Evolutionary conservation across 30 jellyfish, hydroid and myxozoan genomes (phyloP), one percentile per base, ranked within the genome.

Genomic region (Pelagia noctiluca): DNA sequence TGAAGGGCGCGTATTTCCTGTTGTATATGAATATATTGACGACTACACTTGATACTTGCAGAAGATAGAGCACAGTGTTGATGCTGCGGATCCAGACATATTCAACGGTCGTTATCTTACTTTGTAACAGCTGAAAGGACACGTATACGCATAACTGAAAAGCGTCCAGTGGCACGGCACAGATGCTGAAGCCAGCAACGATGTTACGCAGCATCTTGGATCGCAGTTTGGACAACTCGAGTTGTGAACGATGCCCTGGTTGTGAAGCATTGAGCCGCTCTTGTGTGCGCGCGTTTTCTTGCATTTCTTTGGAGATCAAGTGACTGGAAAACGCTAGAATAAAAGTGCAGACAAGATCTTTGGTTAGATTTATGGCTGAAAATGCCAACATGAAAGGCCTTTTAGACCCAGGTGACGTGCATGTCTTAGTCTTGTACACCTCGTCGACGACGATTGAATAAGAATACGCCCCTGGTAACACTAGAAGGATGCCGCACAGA

Each of bases 101-200:
- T 3, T 29, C 86, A 8, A 26, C 36, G 21, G 62, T 26, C 63
- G 47, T 38, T 3, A 87, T n/a, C 5, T 2, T 21, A 1, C 32
- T 63, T n/a, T 18, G 23, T 31, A 68, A 28, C 35, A 53, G 5
- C 30, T 76, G 82, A 8, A 68, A 66, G 37, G 35, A 11, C 0
- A 38, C 28, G 79, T 89, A 89, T 29, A 89, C 54, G 35, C 88
- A 38, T 32, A 74, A 49, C 53, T 89, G 97, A 68, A 61, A 89
- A 7, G 79, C 68, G 42, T 89, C 97, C n/a, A 89, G 81, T n/a
- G 97, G 97, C 19, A 89, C 25, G 42, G 89, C 75, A 31, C 90
- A 71, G 12, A 76, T 23, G 32, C 91, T 50, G 67, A 89, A 89
- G 8, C 49, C 82, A 67, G 82, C 50, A n/a, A 89, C 46, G n/a